These are phyloP conservation scores for Teinopalpus imperialis DNA, from an alignment of 2,888 invertebrate species.

Conservation along the genomic window DNA sequence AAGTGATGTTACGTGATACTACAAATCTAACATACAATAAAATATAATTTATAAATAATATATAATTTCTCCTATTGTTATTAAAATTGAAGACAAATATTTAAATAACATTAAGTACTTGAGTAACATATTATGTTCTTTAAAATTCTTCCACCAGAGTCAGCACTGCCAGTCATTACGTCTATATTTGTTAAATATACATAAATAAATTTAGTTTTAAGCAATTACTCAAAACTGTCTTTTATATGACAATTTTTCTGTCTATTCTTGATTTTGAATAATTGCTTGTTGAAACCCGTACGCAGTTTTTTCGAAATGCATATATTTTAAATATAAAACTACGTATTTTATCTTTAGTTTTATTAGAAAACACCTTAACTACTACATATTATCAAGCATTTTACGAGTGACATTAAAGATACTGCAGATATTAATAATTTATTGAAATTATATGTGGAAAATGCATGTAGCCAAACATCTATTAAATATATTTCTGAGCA, in stretches of 20 bases:
- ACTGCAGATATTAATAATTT: too few relatives aligned
- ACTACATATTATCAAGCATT: too few relatives aligned
- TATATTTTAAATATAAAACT: slow-evolving; percentile 15
- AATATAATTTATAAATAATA: too few relatives aligned
- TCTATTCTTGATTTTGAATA: slow-evolving; percentile 4
- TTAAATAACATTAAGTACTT: neutral
- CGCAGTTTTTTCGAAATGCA: slow-evolving; percentile 9
- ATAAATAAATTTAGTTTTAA: too few relatives aligned
- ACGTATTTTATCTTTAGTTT: slow-evolving; percentile 5
- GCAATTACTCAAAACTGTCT: slow-evolving; percentile 3
- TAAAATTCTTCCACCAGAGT: neutral
- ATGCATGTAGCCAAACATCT: too few relatives aligned
- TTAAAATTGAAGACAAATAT: too few relatives aligned
- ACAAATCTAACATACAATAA: too few relatives aligned
- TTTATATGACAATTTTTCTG: too few relatives aligned
- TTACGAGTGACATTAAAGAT: too few relatives aligned
- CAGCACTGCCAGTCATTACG: neutral
- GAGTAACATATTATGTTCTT: slow-evolving; percentile 1
- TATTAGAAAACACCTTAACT: neutral
- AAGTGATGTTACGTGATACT: neutral
- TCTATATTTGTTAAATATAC: neutral
- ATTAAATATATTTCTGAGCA: too few relatives aligned
- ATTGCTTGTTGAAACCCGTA: slow-evolving; percentile 14
- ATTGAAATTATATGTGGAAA: too few relatives aligned
- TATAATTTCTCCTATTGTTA: too few relatives aligned